Base-by-base conservation (phyloP, 2,113 vertebrate species). In the Hydropotes inermis region DNA sequence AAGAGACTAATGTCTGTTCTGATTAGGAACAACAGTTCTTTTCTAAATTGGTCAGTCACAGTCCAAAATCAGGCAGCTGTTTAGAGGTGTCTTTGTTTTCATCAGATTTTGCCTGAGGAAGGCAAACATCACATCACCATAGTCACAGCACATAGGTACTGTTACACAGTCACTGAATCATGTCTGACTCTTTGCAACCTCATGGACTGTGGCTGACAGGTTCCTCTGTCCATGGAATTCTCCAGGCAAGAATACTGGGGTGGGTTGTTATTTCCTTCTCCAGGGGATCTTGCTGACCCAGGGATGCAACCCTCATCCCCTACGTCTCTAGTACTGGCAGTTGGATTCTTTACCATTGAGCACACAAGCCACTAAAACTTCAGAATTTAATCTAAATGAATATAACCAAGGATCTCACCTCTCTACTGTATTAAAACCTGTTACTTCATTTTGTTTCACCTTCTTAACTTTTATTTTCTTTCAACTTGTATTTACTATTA, bases 1-100 rank as follows among this genome's bases (percentile, higher is more conserved):
- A 98, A 98, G 67, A 98, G 89, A 97, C 95, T 93, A 96, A 52
- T 95, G 97, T 95, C 96, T 97, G 82, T 97, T 98, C 97, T 96
- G 52, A 97, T 98, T 98, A 98, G 89, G 54, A 98, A 92, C 74
- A 96, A 97, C 93, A 98, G 27, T 16, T 96, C 74, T 97, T 97
- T 94, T 28, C 89, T 98, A 94, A 97, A 98, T 58, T 98, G 96
- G 95, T 98, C 97, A 98, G 85, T 95, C 57, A 23, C 47, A 93
- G 30, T 96, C 89, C 58, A 2, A 82, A 98, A 94, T 70, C 91
- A 98, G 85, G 91, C 64, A 86, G 97, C 95, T 98, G 95, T 84
- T 93, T 95, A 70, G 70, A 27, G 55, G 97, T 86, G 54, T 36
- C 93, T 98, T 98, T 98, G 60, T 96, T 97, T 97, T 57, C 82